A percentile compares a stretch with the other conserved stretches of the same genome.
phyloP scores from a whole-genome alignment of 2,797 vertebrate species.

The Halcyon smyrnensis region DNA sequence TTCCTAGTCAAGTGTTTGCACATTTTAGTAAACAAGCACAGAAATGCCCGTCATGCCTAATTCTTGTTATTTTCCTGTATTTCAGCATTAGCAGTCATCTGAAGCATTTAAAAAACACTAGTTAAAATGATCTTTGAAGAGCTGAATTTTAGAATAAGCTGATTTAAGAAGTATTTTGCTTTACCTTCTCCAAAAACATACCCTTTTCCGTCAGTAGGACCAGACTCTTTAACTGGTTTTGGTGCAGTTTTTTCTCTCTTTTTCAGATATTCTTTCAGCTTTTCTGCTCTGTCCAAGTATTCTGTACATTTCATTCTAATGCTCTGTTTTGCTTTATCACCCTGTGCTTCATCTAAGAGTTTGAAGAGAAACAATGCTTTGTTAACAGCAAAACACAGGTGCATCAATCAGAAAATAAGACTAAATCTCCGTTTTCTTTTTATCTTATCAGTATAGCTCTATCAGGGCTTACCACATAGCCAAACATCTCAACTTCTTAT shows the following conservation, averaged over 20 bases:
- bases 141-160: not conserved
- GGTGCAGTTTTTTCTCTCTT: conserved; percentile 89
- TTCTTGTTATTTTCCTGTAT: not conserved
- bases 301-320: conserved; percentile 92
- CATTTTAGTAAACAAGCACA: not conserved
- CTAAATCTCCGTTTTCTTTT: not conserved
- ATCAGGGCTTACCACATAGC: not conserved
- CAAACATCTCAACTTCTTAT: not conserved
- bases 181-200: conserved; percentile 77
- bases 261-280: conserved; percentile 94
- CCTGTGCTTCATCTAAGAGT: conserved; percentile 92
- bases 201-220: conserved; percentile 90
- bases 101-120: not conserved
- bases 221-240: conserved; percentile 94
- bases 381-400: not conserved
- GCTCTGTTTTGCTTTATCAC: conserved; percentile 93
- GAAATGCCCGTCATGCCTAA: not conserved
- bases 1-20: not conserved
- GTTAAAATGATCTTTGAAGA: not conserved
- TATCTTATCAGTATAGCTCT: not conserved
- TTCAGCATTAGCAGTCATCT: not conserved
- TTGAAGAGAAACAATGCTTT: conserved; percentile 41
- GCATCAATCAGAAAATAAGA: not conserved
- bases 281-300: conserved; percentile 96
- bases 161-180: conserved; percentile 47